Conservation (phyloP, 2,113 vertebrate genomes). For the Bambusicola thoracicus region DNA sequence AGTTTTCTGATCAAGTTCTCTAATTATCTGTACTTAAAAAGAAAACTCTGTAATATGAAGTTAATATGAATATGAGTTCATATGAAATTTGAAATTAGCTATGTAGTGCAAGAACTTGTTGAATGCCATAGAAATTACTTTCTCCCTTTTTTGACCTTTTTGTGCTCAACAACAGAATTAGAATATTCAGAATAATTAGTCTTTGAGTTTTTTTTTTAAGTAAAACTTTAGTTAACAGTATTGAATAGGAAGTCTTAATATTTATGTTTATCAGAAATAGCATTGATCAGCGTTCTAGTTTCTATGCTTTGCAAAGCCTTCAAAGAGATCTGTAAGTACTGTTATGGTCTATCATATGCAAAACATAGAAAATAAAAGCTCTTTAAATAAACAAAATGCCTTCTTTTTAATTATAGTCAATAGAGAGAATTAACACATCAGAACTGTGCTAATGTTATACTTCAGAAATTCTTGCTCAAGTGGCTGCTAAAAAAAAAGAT, state of each 20-base stretch:
- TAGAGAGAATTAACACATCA: not conserved
- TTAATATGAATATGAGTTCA: not conserved
- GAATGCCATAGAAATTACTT: not conserved
- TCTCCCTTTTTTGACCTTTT: not conserved
- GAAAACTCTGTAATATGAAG: not conserved
- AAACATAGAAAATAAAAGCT: not conserved
- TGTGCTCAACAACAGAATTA: not conserved
- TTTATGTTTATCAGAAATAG: not conserved
- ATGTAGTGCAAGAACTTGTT: not conserved
- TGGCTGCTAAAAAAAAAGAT: conserved; percentile 57
- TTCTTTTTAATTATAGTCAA: not conserved
- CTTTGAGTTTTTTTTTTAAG: not conserved
- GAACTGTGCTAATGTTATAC: conserved; percentile 64
- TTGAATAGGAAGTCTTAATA: not conserved
- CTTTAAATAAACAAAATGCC: not conserved
- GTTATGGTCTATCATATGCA: not conserved
- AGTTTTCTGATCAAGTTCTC: not conserved
- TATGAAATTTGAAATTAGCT: not conserved
- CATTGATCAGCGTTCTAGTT: not conserved
- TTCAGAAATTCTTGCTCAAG: conserved; percentile 73
- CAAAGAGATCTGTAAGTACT: not conserved
- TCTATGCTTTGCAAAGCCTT: not conserved
- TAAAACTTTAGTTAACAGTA: not conserved
- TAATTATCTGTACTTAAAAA: not conserved
- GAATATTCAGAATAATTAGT: not conserved